Conservation (phyloP, 2,888 invertebrate species). For the Epinotia demarniana region DNA sequence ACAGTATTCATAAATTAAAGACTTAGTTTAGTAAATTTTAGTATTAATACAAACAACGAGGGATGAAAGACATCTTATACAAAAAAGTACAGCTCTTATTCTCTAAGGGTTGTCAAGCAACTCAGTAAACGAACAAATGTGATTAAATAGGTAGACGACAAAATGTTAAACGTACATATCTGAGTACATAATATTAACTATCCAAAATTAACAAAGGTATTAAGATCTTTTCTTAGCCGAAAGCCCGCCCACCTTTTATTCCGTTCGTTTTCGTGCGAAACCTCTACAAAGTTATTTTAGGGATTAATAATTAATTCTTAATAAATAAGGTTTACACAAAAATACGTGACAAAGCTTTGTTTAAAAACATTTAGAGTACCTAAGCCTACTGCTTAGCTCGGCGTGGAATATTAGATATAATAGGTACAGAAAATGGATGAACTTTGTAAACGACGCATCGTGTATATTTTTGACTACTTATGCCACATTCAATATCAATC, state of each 20-base stretch:
- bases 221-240: constrained; percentile 49
- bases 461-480: background rate
- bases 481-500: background rate
- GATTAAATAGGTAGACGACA: constrained; percentile 33
- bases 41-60: constrained; percentile 60
- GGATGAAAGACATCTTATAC: constrained; percentile 73
- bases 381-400: constrained; percentile 14
- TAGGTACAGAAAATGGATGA: background rate
- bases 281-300: constrained; percentile 77
- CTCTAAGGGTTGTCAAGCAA: constrained; percentile 34
- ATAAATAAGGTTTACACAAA: constrained; percentile 49
- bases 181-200: constrained; percentile 33
- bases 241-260: constrained; percentile 52
- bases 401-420: background rate
- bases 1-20: background rate
- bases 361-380: constrained; percentile 9
- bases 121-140: constrained; percentile 30
- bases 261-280: constrained; percentile 81
- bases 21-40: background rate
- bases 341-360: constrained; percentile 49
- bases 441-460: background rate
- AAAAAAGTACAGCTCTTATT: constrained; percentile 79
- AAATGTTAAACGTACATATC: constrained; percentile 30
- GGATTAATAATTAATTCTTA: constrained; percentile 65
- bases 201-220: constrained; percentile 44